These are phyloP conservation scores for Limnothrissa miodon DNA, from an alignment of 2,113 vertebrate genomes.

Conservation along the genomic window DNA sequence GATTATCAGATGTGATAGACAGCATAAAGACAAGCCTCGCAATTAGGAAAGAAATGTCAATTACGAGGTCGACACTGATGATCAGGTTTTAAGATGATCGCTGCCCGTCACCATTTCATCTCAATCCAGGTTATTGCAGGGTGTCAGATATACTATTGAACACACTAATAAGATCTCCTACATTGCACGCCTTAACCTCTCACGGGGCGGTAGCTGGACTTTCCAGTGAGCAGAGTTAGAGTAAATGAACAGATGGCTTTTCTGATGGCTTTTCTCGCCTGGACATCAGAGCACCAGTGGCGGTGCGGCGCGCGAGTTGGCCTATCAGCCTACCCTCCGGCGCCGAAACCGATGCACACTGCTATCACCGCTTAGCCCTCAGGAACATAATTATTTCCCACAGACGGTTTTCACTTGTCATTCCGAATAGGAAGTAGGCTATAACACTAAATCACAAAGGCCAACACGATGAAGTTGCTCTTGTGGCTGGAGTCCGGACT, in stretches of 20 bases:
- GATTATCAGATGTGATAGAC: slow-evolving; percentile 20
- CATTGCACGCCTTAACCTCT: background rate
- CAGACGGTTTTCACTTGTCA: background rate
- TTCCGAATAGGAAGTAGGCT: background rate
- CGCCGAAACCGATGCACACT: background rate
- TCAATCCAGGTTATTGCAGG: background rate
- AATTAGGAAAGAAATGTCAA: background rate
- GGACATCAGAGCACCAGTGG: slow-evolving; percentile 10
- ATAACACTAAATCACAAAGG: background rate
- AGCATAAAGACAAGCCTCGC: background rate
- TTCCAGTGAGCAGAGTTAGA: background rate
- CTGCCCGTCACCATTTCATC: background rate
- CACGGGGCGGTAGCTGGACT: background rate
- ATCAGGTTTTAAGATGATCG: background rate
- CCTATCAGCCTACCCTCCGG: background rate
- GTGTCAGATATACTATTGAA: background rate
- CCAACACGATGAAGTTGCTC: background rate
- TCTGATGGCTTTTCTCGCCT: background rate
- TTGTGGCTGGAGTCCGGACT: background rate
- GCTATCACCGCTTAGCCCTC: background rate
- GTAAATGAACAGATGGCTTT: slow-evolving; percentile 8
- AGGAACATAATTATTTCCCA: background rate
- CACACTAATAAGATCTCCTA: background rate
- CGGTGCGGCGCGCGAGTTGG: background rate
- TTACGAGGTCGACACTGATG: background rate